A percentile compares a stretch with the other conserved stretches of the same genome.
Evolutionary conservation across 1,140 invertebrate species (phyloP).

Genomic region (Dendroctonus valens): DNA sequence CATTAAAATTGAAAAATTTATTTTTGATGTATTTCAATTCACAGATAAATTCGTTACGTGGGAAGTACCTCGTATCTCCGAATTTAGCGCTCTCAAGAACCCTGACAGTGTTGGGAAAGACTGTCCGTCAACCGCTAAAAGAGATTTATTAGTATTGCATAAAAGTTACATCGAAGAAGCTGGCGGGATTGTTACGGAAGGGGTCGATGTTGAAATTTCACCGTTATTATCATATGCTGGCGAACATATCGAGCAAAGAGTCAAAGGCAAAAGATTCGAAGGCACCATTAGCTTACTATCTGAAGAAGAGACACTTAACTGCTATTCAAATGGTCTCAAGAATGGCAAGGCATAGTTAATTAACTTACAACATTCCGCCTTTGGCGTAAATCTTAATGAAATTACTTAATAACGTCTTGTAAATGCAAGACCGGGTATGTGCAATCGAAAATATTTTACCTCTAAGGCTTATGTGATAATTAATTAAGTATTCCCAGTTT

Average conservation of each 20-base stretch:
- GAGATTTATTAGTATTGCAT: constrained; percentile 80
- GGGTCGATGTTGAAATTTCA: constrained; percentile 85
- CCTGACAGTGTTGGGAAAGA: constrained; percentile 82
- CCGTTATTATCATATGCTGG: constrained; percentile 89
- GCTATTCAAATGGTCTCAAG: constrained; percentile 3
- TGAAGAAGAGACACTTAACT: constrained; percentile 29
- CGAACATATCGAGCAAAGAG: constrained; percentile 65
- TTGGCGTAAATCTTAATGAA: neutral
- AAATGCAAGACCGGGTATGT: constrained; percentile 2
- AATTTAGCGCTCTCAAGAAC: constrained; percentile 98
- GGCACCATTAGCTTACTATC: constrained; percentile 34
- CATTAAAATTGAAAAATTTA: constrained; percentile 99
- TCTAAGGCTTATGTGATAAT: constrained; percentile 14
- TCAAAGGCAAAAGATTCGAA: constrained; percentile 39
- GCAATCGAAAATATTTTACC: constrained; percentile 11
- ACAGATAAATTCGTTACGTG: constrained; percentile 88
- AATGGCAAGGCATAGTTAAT: constrained; percentile 10
- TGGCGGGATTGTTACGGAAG: constrained; percentile 72
- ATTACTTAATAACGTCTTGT: neutral
- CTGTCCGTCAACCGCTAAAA: constrained; percentile 81
- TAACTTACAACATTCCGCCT: neutral
- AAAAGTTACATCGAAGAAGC: constrained; percentile 79
- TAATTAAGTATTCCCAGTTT: constrained; percentile 1
- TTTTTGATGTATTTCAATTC: constrained; percentile 98
- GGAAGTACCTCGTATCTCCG: constrained; percentile 88